phyloP scores from a whole-genome alignment of 37 sponge, comb jelly and placozoan genomes.

The Corticium candelabrum region DNA sequence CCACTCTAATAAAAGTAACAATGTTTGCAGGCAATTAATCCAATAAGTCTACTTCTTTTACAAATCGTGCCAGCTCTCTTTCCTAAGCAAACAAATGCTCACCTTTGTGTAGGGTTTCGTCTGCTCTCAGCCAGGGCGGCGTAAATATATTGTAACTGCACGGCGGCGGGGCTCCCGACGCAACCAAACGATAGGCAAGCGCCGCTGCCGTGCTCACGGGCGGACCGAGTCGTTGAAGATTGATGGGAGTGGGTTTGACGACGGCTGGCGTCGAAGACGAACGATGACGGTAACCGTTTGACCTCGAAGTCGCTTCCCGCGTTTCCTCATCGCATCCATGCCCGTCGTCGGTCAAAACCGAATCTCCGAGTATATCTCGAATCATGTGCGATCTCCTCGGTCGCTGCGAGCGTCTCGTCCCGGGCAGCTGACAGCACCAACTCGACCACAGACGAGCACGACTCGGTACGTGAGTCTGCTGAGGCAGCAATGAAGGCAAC shows the following conservation, averaged over 20 bases:
- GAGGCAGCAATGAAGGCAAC: no score
- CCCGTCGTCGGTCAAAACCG: neutral
- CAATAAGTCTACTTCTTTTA: conserved; percentile 3
- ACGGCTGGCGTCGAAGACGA: neutral
- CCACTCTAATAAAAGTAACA: no score
- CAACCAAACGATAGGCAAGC: no score
- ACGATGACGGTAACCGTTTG: no score
- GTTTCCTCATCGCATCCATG: no score
- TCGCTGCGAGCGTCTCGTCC: no score
- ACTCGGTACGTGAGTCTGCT: no score
- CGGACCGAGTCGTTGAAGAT: neutral
- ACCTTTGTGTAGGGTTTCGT: neutral
- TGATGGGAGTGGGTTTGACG: conserved; percentile 2
- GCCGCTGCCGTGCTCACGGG: neutral
- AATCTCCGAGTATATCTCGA: neutral
- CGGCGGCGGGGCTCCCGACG: no score
- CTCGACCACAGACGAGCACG: neutral
- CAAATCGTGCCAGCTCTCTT: neutral
- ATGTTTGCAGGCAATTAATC: neutral
- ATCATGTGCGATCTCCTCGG: neutral
- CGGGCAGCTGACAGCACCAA: no score
- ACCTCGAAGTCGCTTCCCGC: no score
- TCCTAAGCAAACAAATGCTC: neutral
- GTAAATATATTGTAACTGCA: neutral
- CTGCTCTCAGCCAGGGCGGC: neutral